These are phyloP conservation scores for Sarcophaga variegata DNA, from an alignment of 2,888 invertebrate genomes.

Conservation along the genomic window DNA sequence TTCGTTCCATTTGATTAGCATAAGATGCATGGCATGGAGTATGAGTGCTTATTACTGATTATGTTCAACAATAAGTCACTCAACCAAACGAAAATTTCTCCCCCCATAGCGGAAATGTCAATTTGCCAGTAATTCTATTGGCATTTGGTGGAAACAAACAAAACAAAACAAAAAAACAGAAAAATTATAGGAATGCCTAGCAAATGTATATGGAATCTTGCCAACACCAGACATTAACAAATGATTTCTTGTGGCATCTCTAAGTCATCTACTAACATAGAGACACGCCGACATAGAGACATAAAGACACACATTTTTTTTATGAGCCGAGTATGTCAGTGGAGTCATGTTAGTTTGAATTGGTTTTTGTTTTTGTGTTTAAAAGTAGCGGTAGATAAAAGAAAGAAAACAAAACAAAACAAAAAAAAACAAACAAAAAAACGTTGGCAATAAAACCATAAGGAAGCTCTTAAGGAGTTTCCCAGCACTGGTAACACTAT, in stretches of 20 bases:
- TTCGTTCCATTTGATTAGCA: too few relatives aligned
- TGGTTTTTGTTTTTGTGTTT: too few relatives aligned
- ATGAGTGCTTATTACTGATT: not conserved
- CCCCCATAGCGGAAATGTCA: not conserved
- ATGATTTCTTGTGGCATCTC: constrained; percentile 5
- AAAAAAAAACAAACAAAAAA: constrained; percentile 5
- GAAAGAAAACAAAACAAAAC: constrained; percentile 31
- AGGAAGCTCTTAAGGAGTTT: constrained; percentile 67
- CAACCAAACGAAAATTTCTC: not conserved
- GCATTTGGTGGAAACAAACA: not conserved
- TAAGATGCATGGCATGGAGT: too few relatives aligned
- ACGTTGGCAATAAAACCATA: constrained; percentile 35
- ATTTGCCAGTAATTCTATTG: not conserved
- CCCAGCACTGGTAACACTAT: constrained; percentile 30
- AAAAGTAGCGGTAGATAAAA: constrained; percentile 55
- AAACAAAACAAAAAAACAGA: not conserved
- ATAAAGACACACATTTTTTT: constrained; percentile 36
- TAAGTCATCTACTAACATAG: constrained; percentile 25
- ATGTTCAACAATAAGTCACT: not conserved
- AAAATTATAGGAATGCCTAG: not conserved
- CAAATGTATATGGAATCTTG: not conserved
- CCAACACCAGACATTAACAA: constrained; percentile 48
- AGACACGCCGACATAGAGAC: constrained; percentile 41
- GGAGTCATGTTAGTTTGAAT: too few relatives aligned
- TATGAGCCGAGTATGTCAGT: not conserved